Percentiles rank a stretch among this genome's conserved stretches.
phyloP scores from a whole-genome alignment of 2,888 invertebrate genomes.

The Odontocerum albicorne region DNA sequence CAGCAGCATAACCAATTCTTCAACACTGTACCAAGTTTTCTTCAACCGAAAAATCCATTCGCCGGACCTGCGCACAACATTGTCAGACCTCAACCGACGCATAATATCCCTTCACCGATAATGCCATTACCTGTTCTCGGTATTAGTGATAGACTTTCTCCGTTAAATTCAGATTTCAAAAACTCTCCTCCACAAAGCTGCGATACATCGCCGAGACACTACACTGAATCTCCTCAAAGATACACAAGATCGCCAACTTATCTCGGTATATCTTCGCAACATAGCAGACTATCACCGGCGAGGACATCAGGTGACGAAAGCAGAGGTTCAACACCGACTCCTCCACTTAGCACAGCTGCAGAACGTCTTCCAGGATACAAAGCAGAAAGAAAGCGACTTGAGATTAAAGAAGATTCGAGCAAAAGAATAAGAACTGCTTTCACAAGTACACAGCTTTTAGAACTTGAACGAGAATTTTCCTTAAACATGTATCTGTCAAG shows the following conservation, averaged over 20 bases:
- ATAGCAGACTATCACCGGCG: conserved; percentile 36
- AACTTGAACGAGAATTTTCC: conserved; percentile 86
- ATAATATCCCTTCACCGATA: conserved; percentile 44
- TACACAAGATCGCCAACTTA: conserved; percentile 48
- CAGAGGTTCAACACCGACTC: conserved; percentile 60
- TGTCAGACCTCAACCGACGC: conserved; percentile 43
- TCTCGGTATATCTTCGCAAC: conserved; percentile 34
- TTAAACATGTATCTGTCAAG: conserved; percentile 90
- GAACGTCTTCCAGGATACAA: conserved; percentile 53
- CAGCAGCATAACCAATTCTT: conserved; percentile 62
- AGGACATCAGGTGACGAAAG: conserved; percentile 44
- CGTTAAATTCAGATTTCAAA: background rate
- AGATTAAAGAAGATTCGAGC: conserved; percentile 67
- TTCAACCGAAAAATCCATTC: conserved; percentile 51
- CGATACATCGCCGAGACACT: conserved; percentile 23
- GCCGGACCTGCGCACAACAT: conserved; percentile 48
- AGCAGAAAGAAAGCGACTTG: conserved; percentile 51
- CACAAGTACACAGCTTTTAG: conserved; percentile 84
- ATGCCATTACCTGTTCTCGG: conserved; percentile 32
- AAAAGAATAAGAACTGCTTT: conserved; percentile 93
- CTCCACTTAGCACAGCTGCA: conserved; percentile 52
- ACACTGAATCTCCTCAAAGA: conserved; percentile 48
- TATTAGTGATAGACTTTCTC: conserved; percentile 24
- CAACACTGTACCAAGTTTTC: conserved; percentile 53
- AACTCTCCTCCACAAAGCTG: conserved; percentile 18